Percentiles rank a stretch among this genome's conserved stretches.
Evolutionary conservation across 2,113 vertebrate species (phyloP).

Genomic region (Rhinichthys klamathensis): DNA sequence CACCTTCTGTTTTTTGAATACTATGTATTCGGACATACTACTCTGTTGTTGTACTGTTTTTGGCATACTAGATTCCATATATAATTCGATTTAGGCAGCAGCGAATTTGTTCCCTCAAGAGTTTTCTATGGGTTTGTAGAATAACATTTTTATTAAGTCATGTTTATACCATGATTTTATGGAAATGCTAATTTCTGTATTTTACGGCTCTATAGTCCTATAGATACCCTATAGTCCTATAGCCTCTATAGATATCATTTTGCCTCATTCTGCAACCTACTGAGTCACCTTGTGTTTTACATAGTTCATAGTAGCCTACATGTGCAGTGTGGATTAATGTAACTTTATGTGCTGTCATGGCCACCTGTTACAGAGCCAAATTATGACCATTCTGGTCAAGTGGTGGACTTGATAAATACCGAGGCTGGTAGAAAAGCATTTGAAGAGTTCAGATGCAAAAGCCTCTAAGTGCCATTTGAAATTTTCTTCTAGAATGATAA

Average conservation of each 20-base stretch:
- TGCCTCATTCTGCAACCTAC: not conserved
- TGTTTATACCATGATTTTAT: not conserved
- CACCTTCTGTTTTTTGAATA: no score
- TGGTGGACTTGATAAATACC: not conserved
- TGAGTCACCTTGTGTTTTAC: not conserved
- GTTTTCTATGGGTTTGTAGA: not conserved
- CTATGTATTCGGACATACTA: no score
- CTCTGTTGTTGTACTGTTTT: no score
- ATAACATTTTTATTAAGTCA: not conserved
- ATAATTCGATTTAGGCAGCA: no score
- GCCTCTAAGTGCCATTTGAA: no score
- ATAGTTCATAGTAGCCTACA: not conserved
- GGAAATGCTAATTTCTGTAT: not conserved
- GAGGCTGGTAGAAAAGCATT: not conserved
- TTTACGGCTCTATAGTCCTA: not conserved
- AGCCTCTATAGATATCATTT: not conserved
- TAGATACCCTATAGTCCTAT: no score
- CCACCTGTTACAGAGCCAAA: conserved; percentile 7
- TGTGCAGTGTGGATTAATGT: conserved; percentile 4
- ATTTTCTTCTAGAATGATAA: no score
- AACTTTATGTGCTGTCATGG: not conserved
- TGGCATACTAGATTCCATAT: no score
- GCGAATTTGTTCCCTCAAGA: not conserved
- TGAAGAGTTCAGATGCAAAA: no score
- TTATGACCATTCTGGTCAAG: not conserved